phyloP scores from a whole-genome alignment of 2,888 invertebrate genomes.

The Coremacera marginata region DNA sequence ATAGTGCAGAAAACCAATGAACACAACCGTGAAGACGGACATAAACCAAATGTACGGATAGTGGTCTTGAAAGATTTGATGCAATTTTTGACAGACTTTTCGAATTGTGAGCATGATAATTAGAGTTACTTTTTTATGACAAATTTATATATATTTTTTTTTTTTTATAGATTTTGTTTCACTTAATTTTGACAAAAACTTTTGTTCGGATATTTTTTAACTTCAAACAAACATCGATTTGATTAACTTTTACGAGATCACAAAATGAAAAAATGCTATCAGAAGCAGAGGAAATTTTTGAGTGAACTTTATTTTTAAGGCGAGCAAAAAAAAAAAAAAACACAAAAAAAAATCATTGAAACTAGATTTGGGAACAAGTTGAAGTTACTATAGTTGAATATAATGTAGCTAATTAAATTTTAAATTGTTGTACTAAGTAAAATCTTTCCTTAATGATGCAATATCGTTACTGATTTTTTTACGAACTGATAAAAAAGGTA shows the following conservation, averaged over 20 bases:
- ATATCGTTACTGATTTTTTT: too few relatives aligned
- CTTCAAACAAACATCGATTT: constrained; percentile 12
- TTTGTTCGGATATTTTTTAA: constrained; percentile 7
- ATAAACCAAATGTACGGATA: constrained; percentile 49
- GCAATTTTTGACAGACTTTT: constrained; percentile 45
- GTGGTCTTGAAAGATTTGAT: constrained; percentile 50
- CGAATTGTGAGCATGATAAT: constrained; percentile 44
- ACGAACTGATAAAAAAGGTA: too few relatives aligned
- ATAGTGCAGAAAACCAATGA: constrained; percentile 53
- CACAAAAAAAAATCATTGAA: too few relatives aligned
- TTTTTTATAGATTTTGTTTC: constrained; percentile 28
- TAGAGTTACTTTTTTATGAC: constrained; percentile 38
- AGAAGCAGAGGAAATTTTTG: too few relatives aligned
- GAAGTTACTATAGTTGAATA: too few relatives aligned
- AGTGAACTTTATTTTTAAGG: too few relatives aligned
- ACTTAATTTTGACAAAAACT: constrained; percentile 22
- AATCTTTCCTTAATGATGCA: too few relatives aligned
- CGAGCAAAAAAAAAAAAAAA: too few relatives aligned
- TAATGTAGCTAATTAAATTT: too few relatives aligned
- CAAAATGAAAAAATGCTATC: constrained; percentile 1
- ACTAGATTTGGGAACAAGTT: too few relatives aligned
- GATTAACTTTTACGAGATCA: constrained; percentile 7
- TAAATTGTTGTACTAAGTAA: too few relatives aligned
- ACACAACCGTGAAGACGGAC: constrained; percentile 43
- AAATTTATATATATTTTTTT: constrained; percentile 39